Base-by-base conservation (phyloP, 2,113 vertebrate genomes). In the Eonycteris spelaea region DNA sequence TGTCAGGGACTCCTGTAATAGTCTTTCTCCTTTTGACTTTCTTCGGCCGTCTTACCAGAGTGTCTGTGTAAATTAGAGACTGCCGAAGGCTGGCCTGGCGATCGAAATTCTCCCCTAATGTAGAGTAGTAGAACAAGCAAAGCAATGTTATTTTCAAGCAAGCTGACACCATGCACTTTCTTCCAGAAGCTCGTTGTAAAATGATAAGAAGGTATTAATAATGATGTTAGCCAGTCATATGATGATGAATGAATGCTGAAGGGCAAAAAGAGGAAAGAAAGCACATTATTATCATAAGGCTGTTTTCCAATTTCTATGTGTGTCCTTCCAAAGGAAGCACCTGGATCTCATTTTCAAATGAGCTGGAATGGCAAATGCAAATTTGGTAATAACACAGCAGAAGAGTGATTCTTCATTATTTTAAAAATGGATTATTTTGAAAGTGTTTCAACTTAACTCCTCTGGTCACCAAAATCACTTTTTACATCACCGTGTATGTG, bases 21-120 rank as follows among this genome's bases (percentile, higher is more conserved):
- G 99, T 99, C 99, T 99, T 99, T 99, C 99, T 99, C 99, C 99
- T 99, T 99, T 99, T 99, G 99, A 99, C 99, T 99, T 99, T 99
- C 99, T 99, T 99, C 99, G 99, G 99, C 98, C 99, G 99, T 98
- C 99, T 99, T 99, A 99, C 99, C 98, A 99, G 99, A 98, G 99
- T 99, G 98, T 99, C 99, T 98, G 99, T 99, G 99, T 99, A 99
- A 99, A 99, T 99, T 98, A 99, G 99, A 98, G 99, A 99, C 99
- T 99, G 99, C 98, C 99, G 99, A 98, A 99, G 98, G 99, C 99
- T 99, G 98, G 99, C 99, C 97, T 99, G 99, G 98, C 99, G 99
- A 99, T 99, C 99, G 99, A 99, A 99, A 98, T 99, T 99, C 99
- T 99, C 99, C 99, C 99, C 99, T 99, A 99, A 99, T 99, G 98